Percentiles rank a stretch among this genome's conserved stretches.
phyloP scores from a whole-genome alignment of 2,888 invertebrate species.

The Eudemis profundana region DNA sequence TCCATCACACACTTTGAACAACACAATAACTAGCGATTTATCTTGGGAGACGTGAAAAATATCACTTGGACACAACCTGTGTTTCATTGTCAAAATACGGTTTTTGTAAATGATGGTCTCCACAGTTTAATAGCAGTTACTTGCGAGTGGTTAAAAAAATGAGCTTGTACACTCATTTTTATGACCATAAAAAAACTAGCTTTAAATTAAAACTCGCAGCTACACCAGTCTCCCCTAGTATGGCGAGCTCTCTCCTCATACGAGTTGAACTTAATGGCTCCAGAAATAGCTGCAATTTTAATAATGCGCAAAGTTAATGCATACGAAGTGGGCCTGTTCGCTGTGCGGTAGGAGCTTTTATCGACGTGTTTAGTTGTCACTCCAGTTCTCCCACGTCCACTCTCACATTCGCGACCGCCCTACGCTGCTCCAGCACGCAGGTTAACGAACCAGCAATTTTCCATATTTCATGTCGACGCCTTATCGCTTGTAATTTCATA shows the following conservation, averaged over 20 bases:
- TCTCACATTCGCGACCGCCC: slow-evolving; percentile 57
- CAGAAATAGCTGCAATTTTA: slow-evolving; percentile 66
- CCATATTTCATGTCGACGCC: slow-evolving; percentile 48
- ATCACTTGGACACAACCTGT: slow-evolving; percentile 5
- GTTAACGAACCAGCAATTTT: slow-evolving; percentile 70
- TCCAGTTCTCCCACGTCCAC: slow-evolving; percentile 81
- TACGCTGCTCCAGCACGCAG: slow-evolving; percentile 58
- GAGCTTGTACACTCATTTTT: slow-evolving; percentile 3
- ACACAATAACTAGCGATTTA: slow-evolving; percentile 26
- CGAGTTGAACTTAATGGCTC: slow-evolving; percentile 58
- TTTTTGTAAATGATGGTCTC: neutral
- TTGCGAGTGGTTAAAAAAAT: neutral
- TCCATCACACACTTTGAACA: slow-evolving; percentile 34
- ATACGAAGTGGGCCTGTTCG: slow-evolving; percentile 57
- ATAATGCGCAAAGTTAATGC: slow-evolving; percentile 68
- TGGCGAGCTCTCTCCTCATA: slow-evolving; percentile 33
- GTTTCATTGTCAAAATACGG: slow-evolving; percentile 15
- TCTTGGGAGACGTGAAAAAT: slow-evolving; percentile 20
- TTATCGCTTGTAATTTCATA: slow-evolving; percentile 33
- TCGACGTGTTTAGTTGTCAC: slow-evolving; percentile 62
- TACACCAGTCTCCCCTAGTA: slow-evolving; percentile 30
- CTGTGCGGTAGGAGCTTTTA: slow-evolving; percentile 53
- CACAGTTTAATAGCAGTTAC: neutral
- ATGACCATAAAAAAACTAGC: slow-evolving; percentile 21
- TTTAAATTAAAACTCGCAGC: slow-evolving; percentile 27